Evolutionary conservation across 2,797 vertebrate genomes (phyloP), one percentile per base, ranked within the genome.

Genomic region (Pristis pectinata): DNA sequence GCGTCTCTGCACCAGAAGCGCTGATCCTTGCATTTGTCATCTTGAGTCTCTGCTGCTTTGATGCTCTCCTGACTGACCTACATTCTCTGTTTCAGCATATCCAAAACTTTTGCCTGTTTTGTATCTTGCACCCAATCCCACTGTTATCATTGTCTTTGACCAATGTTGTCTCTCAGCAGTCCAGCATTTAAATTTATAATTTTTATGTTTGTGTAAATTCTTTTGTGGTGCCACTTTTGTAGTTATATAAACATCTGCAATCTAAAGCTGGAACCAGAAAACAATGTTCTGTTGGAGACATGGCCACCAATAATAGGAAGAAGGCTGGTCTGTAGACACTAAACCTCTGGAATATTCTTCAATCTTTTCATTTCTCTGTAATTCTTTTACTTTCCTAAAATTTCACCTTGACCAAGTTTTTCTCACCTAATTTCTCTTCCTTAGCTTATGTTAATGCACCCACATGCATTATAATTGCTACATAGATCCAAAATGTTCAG

Each of bases 41-140:
- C 8, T 67, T 67, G 64, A 67, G 49, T 49, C 22, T 83, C 22
- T 7, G 37, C 37, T 83, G 44, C 49, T 83, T 22, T 79, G 76
- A 79, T 82, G 80, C 80, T 83, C 22, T 83, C 80, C 80, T 83
- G n/a, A 34, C 76, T 79, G 76, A 44, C 77, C n/a, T 80, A 80
- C 17, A 19, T 7, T 82, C 41, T 44, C 22, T 41, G 22, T 44
- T 49, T 44, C 41, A 49, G 44, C 41, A 83, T 53, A 83, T 53
- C 80, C 80, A 53, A 41, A 80, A 80, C 17, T 80, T 24, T 41
- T 83, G 41, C 41, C 80, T 6, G 6, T 27, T 49, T 27, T 8
- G 0, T 53, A 83, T 53, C 24, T 83, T 10, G 7, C 8, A 49
- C 22, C 22, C 83, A 41, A 9, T 53, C 44, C 22, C 24, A 82